Evolutionary conservation across 2,888 invertebrate species (phyloP), one percentile per base, ranked within the genome.

Genomic region (Amaurobius ferox): DNA sequence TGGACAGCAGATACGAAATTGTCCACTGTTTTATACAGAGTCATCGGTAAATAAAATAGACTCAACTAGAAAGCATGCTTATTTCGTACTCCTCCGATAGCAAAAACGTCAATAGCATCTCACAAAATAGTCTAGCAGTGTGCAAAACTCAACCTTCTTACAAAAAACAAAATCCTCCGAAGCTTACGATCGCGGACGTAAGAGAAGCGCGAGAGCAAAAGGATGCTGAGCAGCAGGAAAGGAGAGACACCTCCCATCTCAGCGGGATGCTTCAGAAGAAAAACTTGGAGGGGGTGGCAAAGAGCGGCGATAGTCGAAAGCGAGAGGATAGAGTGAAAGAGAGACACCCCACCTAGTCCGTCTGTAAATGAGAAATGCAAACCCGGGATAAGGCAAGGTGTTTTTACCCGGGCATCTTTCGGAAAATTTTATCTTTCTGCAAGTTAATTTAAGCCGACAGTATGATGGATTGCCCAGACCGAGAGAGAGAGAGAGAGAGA

Each of bases 401-500:
- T 86, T 86, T 86, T 86, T 79, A 68, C 79, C 79, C 35, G 64
- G 64, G 73, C 68, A 77, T 76, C 71, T 71, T 79, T 74, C 77
- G 71, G 48, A 87, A 87, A 87, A 77, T 88, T 87, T 88, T 88
- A 88, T 88, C 88, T 88, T 79, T 80, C 86, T 86, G 78, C 77
- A 66, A 88, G 88, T 88, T 88, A 88, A 88, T 88, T 86, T 88
- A 88, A 88, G 88, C 88, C 85, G 88, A 86, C 85, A 86, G 86
- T 26, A 88, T 88, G 88, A 88, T 88, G 86, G 88, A 88, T 88
- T 86, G 80, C 88, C 39, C 48, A 62, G 79, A 35, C 40, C 30
- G 67, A 44, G 67, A 76, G 74, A 72, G 70, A 55, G 55, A 44
- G 44, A 44, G 16, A 44, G 44, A 35, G 11, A 35, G 35, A 16